Evolutionary conservation across 2,113 vertebrate species (phyloP).

Genomic region (Stercorarius parasiticus): DNA sequence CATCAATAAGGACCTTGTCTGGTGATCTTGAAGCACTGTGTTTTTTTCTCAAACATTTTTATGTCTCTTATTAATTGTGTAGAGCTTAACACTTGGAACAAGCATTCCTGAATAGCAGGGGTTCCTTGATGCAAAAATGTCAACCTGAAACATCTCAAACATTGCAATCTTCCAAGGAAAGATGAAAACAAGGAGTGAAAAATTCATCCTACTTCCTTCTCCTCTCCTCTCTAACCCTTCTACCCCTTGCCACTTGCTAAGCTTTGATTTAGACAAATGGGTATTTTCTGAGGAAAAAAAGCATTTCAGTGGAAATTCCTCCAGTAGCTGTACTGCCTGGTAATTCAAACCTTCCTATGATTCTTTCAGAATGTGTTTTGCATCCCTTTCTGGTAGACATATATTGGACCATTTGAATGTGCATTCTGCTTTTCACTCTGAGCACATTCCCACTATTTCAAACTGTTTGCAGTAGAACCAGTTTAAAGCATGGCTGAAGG

Average conservation of each 20-base stretch:
- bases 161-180: neutral
- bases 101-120: neutral
- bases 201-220: neutral
- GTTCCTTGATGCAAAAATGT: neutral
- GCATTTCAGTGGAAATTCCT: neutral
- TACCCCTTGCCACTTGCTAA: neutral
- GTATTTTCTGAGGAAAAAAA: neutral
- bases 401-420: neutral
- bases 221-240: neutral
- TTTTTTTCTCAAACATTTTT: neutral
- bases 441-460: neutral
- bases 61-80: neutral
- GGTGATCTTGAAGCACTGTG: neutral
- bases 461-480: neutral
- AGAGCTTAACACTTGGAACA: neutral
- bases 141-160: neutral
- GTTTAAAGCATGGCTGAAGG: neutral
- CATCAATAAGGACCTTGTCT: neutral
- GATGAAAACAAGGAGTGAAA: neutral
- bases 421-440: neutral
- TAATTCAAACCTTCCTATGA: neutral
- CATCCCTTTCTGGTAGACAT: neutral
- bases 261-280: neutral
- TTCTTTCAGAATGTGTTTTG: neutral
- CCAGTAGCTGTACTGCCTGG: neutral